Evolutionary conservation across 2,797 vertebrate species (phyloP), one percentile per base, ranked within the genome.

Genomic region (Lagodon rhomboides): DNA sequence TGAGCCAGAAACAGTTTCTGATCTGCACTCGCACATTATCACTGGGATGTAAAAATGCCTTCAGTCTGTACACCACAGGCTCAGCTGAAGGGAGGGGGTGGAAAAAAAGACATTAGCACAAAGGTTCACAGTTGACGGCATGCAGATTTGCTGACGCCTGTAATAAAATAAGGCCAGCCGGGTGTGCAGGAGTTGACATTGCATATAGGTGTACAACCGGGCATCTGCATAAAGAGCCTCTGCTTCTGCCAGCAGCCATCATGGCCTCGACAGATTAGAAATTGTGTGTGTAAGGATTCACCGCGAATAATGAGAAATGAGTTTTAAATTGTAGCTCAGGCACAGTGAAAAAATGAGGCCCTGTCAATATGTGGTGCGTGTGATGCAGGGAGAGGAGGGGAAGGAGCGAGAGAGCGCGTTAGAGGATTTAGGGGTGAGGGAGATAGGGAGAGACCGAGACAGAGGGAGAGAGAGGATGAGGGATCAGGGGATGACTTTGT

Each of bases 401-500:
- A 43, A 20, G 47, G 75, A 71, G 75, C 46, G 68, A 73, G 80
- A 68, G 75, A 76, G 82, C 3, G 73, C 54, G 87, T 80, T 82
- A 70, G 83, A 88, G 92, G 91, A 91, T 90, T 93, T 94, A 90
- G 73, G 90, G 86, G 80, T 62, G 84, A 89, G 92, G 58, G 77
- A 90, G 87, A 82, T 83, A 86, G 72, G 66, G 54, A 82, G 56
- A 76, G 68, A 88, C 50, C n/a, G 77, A 82, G 67, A 79, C 46
- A 67, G 72, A 65, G 69, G 30, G 80, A 87, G 86, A 89, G 89
- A 83, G 88, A 88, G 90, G 89, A 84, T 84, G 88, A 87, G 86
- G 90, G 86, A 93, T 95, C 93, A 92, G 91, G 94, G 93, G 92
- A 92, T 92, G 93, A 94, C 94, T 95, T 95, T 95, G 94, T 95